phyloP scores from a whole-genome alignment of 2,113 vertebrate genomes.

The Pongo pygmaeus region DNA sequence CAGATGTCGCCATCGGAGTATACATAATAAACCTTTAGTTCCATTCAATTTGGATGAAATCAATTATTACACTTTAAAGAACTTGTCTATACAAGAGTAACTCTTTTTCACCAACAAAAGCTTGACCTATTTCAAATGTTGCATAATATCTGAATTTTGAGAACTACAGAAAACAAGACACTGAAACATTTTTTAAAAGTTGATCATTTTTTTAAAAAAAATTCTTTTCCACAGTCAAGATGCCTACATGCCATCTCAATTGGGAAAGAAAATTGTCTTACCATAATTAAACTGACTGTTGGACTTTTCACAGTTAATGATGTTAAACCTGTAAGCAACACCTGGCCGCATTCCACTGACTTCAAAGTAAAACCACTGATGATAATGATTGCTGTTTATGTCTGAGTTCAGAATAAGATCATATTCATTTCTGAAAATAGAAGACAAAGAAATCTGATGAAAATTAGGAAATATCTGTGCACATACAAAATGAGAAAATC shows the following conservation, averaged over 20 bases:
- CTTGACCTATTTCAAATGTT: neutral
- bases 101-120: neutral
- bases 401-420: conserved; percentile 98
- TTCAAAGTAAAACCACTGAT: conserved; percentile 99
- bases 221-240: neutral
- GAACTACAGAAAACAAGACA: conserved; percentile 39
- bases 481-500: conserved; percentile 21
- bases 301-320: conserved; percentile 99
- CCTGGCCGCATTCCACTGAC: conserved; percentile 95
- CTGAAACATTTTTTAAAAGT: neutral
- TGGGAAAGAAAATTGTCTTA: conserved; percentile 80
- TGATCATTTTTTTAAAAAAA: neutral
- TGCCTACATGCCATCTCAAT: neutral
- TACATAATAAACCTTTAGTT: neutral
- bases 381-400: conserved; percentile 99
- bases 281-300: conserved; percentile 99
- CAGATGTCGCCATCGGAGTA: neutral
- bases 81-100: neutral
- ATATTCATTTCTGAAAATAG: conserved; percentile 92
- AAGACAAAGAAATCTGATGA: conserved; percentile 69
- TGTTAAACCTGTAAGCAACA: conserved; percentile 95
- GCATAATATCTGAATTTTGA: neutral
- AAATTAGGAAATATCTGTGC: conserved; percentile 47
- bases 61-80: neutral
- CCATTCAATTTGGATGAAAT: conserved; percentile 1